Conservation (phyloP, 2,797 vertebrate genomes). For the Lutjanus campechanus region DNA sequence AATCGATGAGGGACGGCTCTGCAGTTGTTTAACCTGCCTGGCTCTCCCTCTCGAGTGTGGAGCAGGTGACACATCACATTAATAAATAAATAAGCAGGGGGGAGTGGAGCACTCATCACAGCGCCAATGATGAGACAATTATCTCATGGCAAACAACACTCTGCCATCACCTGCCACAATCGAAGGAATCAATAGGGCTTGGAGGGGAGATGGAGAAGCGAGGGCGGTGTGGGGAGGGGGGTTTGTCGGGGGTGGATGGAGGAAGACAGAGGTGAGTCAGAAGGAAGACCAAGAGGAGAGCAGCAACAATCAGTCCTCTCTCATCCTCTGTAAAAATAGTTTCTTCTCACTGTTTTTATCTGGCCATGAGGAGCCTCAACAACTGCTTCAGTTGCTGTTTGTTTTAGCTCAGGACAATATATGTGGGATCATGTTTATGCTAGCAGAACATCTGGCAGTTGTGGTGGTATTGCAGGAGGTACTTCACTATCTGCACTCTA, state of each 20-base stretch:
- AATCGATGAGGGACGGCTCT: slow-evolving; percentile 68
- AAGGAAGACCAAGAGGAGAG: not conserved
- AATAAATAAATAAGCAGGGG: slow-evolving; percentile 80
- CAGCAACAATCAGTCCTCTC: not conserved
- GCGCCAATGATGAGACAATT: slow-evolving; percentile 81
- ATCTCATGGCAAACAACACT: slow-evolving; percentile 81
- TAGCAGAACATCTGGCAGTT: too few relatives aligned
- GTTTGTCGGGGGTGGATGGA: not conserved
- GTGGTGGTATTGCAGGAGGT: too few relatives aligned
- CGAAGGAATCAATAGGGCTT: slow-evolving; percentile 75
- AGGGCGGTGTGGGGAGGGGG: not conserved
- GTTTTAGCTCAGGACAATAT: too few relatives aligned
- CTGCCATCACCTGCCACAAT: slow-evolving; percentile 72
- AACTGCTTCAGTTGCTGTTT: too few relatives aligned
- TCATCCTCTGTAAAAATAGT: too few relatives aligned
- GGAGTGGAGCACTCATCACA: slow-evolving; percentile 66
- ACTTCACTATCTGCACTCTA: too few relatives aligned
- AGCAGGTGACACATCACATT: slow-evolving; percentile 75
- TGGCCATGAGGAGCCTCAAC: too few relatives aligned
- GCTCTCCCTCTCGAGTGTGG: slow-evolving; percentile 47
- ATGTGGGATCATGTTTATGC: too few relatives aligned
- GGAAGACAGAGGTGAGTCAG: slow-evolving; percentile 20
- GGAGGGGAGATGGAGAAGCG: slow-evolving; percentile 39
- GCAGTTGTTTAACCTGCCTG: slow-evolving; percentile 70
- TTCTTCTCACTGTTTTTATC: too few relatives aligned